Conservation (phyloP, 2,797 vertebrate species). For the Hapalemur alaotrensis region DNA sequence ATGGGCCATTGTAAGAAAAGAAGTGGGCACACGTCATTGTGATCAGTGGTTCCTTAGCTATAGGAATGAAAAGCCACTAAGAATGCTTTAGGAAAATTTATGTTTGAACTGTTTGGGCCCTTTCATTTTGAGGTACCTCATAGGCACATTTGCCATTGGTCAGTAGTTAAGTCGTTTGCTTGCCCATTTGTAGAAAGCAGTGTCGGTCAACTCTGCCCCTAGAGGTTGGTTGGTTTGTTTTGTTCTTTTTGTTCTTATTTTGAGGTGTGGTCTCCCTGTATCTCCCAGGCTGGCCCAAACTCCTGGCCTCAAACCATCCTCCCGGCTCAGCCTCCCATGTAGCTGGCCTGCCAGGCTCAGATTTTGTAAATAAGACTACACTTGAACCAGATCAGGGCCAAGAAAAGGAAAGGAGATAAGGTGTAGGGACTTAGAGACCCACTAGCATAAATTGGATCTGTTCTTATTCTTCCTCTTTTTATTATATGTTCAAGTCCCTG, state of each 20-base stretch:
- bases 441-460: neutral
- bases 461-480: neutral
- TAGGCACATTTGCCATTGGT: neutral
- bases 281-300: too few species aligned
- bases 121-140: neutral
- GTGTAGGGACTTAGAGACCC: neutral
- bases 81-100: neutral
- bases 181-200: neutral
- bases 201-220: slow-evolving; percentile 3
- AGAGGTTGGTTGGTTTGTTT: neutral
- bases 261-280: neutral
- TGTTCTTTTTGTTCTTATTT: neutral
- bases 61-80: slow-evolving; percentile 6
- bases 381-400: neutral
- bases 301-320: neutral
- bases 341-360: neutral
- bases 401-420: neutral
- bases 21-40: neutral
- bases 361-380: neutral
- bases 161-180: neutral
- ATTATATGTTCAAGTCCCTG: neutral
- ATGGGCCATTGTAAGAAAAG: neutral
- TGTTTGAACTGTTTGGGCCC: neutral
- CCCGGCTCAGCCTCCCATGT: neutral
- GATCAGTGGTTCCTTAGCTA: slow-evolving; percentile 8